Conservation (phyloP, 2,797 vertebrate species). For the Valencia hispanica region DNA sequence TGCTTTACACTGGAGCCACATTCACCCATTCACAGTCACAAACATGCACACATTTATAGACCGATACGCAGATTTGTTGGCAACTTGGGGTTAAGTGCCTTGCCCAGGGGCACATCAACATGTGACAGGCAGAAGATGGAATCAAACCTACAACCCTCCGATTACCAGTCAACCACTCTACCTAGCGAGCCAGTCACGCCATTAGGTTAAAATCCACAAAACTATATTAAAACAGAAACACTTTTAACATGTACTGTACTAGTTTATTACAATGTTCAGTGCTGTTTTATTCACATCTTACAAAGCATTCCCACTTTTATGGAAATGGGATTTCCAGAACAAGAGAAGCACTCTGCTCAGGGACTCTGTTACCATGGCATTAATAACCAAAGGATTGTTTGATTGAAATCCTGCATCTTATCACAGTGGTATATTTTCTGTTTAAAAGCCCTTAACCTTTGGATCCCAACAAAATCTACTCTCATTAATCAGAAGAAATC, state of each 20-base stretch:
- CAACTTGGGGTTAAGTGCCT: no score
- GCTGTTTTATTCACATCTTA: background rate
- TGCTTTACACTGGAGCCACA: no score
- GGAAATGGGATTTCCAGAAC: background rate
- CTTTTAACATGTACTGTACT: background rate
- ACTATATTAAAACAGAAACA: background rate
- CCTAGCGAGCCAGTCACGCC: no score
- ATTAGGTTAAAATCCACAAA: no score
- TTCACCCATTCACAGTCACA: no score
- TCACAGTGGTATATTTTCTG: conserved; percentile 1
- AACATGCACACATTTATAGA: no score
- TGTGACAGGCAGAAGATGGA: no score
- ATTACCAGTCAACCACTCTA: no score
- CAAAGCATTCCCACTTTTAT: background rate
- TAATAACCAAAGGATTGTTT: conserved; percentile 3
- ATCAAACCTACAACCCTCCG: no score
- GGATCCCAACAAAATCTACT: conserved; percentile 15
- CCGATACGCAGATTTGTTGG: no score
- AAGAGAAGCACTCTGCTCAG: background rate
- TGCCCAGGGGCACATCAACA: no score
- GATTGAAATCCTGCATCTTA: background rate
- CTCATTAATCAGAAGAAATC: conserved; percentile 41
- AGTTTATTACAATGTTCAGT: background rate
- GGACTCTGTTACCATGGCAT: conserved; percentile 35
- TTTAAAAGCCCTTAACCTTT: conserved; percentile 40